Conservation (phyloP, 2,888 invertebrate species). For the Leptogaster cylindrica region DNA sequence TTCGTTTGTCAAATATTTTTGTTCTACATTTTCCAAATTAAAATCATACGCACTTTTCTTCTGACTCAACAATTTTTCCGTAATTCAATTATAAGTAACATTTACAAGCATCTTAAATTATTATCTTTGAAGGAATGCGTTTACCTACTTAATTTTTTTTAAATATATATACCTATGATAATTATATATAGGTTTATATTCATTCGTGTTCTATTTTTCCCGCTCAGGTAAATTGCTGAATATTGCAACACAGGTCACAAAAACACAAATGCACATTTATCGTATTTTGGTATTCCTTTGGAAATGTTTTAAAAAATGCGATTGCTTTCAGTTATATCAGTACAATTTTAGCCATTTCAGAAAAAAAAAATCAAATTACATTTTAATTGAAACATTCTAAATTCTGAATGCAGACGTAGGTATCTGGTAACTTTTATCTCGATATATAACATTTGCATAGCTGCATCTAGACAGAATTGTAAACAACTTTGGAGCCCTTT, state of each 20-base stretch:
- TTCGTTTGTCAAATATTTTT: slow-evolving; percentile 22
- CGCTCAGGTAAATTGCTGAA: slow-evolving; percentile 36
- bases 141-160: slow-evolving; percentile 21
- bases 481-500: no score
- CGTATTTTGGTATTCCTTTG: no score
- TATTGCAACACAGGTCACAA: slow-evolving; percentile 29
- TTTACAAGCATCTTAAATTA: slow-evolving; percentile 30
- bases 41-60: slow-evolving; percentile 29
- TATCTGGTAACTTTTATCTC: no score
- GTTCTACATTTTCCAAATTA: slow-evolving; percentile 28
- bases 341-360: no score
- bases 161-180: no score
- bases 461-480: no score
- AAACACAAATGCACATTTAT: slow-evolving; percentile 6
- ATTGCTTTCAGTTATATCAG: no score
- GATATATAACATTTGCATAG: no score
- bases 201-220: slow-evolving; percentile 15
- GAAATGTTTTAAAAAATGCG: not conserved
- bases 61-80: slow-evolving; percentile 4
- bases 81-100: slow-evolving; percentile 21
- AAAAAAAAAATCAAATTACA: no score
- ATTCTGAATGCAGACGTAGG: no score
- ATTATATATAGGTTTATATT: no score
- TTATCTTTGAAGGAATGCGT: slow-evolving; percentile 37
- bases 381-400: no score